A percentile compares a stretch with the other conserved stretches of the same genome.
Conservation (phyloP, 2,888 invertebrate genomes). For the Ferrisia virgata region DNA sequence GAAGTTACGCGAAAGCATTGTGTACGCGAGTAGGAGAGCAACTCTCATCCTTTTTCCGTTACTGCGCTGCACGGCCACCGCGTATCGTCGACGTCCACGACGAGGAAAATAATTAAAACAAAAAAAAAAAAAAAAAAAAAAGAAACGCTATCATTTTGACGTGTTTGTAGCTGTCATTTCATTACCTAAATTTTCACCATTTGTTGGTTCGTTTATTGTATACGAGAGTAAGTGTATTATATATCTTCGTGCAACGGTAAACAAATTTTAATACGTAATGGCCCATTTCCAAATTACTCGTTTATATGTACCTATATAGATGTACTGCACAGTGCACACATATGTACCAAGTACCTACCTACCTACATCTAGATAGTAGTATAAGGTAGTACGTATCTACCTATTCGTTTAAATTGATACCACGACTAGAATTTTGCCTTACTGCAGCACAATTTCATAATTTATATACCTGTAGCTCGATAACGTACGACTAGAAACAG, state of each 20-base stretch:
- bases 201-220: not conserved
- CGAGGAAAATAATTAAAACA: constrained; percentile 1
- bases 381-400: no score
- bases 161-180: not conserved
- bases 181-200: not conserved
- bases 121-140: no score
- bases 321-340: no score
- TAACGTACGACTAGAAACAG: not conserved
- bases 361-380: no score
- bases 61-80: no score
- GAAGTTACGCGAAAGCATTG: not conserved
- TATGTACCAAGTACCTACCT: no score
- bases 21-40: not conserved
- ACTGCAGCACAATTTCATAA: not conserved
- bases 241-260: not conserved
- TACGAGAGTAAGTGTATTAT: no score
- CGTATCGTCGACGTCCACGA: not conserved
- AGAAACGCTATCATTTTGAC: not conserved
- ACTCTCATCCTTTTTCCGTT: no score
- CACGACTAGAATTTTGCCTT: not conserved
- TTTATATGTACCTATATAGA: no score
- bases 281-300: not conserved
- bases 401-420: not conserved
- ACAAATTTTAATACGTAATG: not conserved
- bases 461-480: not conserved